Base-by-base conservation (phyloP, 2,797 vertebrate genomes). In the Serranus cabrilla region DNA sequence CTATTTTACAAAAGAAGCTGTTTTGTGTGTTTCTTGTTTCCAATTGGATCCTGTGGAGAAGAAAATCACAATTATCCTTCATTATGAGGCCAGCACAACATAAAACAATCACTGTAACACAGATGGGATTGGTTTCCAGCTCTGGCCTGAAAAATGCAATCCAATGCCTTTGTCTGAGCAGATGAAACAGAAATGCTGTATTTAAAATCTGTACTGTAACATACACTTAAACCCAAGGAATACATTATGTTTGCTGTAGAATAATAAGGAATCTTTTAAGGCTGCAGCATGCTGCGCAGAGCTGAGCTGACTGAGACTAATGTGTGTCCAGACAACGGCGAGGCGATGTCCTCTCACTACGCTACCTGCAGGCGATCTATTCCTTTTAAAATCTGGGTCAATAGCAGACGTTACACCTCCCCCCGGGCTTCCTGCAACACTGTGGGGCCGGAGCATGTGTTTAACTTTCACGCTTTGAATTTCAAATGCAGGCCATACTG, bases 31-130 rank as follows among this genome's bases (percentile, higher is more conserved):
- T 88, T 94, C 95, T 96, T 94, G 95, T 96, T 95, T 96, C 97
- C 96, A 94, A 93, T 88, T 93, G 94, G 95, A 96, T 97, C 97
- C 98, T 99, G 96, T 84, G 52, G 90, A 84, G 63, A 87, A 93
- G 84, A 94, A 95, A 83, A 72, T 23, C 55, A 47, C 31, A 68
- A 78, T 93, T 88, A 90, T 21, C 23, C 34, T 23, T 83, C 34
- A 52, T 76, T 74, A 71, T 40, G 10, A 50, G 45, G 20, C 16
- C n/a, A 79, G n/a, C 12, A 3, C 43, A 72, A 23, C 74, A 51
- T 11, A 12, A 63, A 56, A 58, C 43, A 65, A 70, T 23, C 23
- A 47, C 34, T 49, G 12, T 6, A 27, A 61, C 9, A 76, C 13
- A 66, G 10, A 67, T 67, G 46, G 31, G 60, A 61, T 6, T 65